Conservation (phyloP, 2,797 vertebrate species). For the Centropyge bicolor region DNA sequence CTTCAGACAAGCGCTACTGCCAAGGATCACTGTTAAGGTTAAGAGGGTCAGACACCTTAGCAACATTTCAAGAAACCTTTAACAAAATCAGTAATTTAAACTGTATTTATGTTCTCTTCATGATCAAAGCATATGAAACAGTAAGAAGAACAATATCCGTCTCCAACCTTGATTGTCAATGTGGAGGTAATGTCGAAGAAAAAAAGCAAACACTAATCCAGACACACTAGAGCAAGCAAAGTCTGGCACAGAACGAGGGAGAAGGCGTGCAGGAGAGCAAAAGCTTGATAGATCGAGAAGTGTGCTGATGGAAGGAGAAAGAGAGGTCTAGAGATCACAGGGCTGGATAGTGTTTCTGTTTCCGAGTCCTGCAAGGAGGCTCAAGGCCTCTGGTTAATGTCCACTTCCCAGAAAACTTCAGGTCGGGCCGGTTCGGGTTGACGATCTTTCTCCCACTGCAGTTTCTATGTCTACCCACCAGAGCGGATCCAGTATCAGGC, state of each 20-base stretch:
- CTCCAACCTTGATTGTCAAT: neutral
- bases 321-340: conserved; percentile 74
- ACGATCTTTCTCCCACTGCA: conserved; percentile 57
- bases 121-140: conserved; percentile 24
- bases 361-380: conserved; percentile 54
- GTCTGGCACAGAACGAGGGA: conserved; percentile 57
- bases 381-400: conserved; percentile 77
- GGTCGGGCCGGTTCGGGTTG: conserved; percentile 32
- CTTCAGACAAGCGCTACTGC: conserved; percentile 20
- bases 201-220: conserved; percentile 43
- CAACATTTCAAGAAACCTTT: conserved; percentile 24
- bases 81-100: conserved; percentile 17
- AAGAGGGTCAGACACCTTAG: conserved; percentile 30
- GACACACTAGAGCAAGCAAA: conserved; percentile 35
- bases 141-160: conserved; percentile 23
- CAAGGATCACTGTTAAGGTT: conserved; percentile 38
- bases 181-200: conserved; percentile 12
- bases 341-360: conserved; percentile 78
- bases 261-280: conserved; percentile 52
- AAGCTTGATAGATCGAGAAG: conserved; percentile 70
- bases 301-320: conserved; percentile 71
- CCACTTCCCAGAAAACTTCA: conserved; percentile 63
- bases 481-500: conserved; percentile 68
- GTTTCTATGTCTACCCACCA: conserved; percentile 62
- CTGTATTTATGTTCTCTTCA: conserved; percentile 14